Evolutionary conservation across 2,797 vertebrate species (phyloP), one percentile per base, ranked within the genome.

Genomic region (Nothura maculosa): DNA sequence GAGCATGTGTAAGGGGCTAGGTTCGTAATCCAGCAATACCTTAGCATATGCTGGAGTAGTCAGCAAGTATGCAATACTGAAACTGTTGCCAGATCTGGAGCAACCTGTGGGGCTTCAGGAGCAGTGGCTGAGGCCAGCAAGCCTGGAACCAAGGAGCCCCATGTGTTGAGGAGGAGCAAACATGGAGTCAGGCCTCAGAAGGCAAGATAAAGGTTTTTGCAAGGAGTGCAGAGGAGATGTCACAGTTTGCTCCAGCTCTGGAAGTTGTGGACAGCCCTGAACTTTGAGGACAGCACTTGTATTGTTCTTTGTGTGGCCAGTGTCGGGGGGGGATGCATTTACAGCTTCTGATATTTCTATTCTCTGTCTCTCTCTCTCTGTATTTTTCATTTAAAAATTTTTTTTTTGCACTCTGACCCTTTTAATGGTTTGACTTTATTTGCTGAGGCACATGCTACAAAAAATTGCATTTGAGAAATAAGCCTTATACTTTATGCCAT

Each of bases 31-130:
- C 73, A 24, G 55, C 43, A 67, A 95, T 94, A 94, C 85, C 82
- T 58, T 81, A 80, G 54, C 85, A 83, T 74, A 81, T 38, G 62
- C 77, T 91, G 68, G 74, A 61, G 58, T 43, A 91, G 91, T 81
- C 74, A 81, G 73, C 82, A 91, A 92, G 70, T 76, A 95, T 79
- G 87, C 17, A 11, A 32, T 83, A 34, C 3, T 89, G 93, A 93
- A 77, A 72, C 67, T 68, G 24, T 66, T 87, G 89, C 91, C 95
- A 95, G 89, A 89, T 93, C 91, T 85, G 94, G 66, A 81, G 77
- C 74, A n/a, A 55, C 54, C 54, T n/a, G 28, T 28, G 30, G 28
- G 52, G 18, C 28, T n/a, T 55, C 17, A 55, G 16, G 52, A 30
- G 17, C 10, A 30, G 9, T 10, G 25, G 24, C 50, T 52, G 50